Base-by-base conservation (phyloP, 2,797 vertebrate species). In the Chaetodon trifasciatus region DNA sequence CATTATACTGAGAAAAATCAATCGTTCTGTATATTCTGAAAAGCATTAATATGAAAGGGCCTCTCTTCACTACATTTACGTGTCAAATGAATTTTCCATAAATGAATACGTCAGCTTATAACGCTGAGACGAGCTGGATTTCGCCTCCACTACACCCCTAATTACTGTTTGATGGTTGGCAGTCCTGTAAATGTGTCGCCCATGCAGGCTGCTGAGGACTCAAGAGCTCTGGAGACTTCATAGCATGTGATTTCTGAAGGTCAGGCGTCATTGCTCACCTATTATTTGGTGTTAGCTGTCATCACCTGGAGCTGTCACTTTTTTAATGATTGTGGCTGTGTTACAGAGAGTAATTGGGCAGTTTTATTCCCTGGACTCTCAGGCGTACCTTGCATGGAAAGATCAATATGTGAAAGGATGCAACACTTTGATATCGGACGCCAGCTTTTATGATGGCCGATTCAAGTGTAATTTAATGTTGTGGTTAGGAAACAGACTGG, bases 91-190 rank as follows among this genome's bases (percentile, higher is more conserved):
- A 60, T 62, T 37, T 37, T n/a, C n/a, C 40, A 35, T 42, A 40
- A 73, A 73, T 58, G 50, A 23, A 16, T 44, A 32, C 19, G 35
- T 70, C 72, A 79, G 55, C 24, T 53, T 23, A 15, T 61, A 67
- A 58, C 55, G 23, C 58, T 35, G 53, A 49, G 55, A 61, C 16
- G 9, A 53, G 16, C 23, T 73, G 75, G 50, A 70, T 56, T 62
- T 40, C 50, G 21, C 39, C 50, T 37, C 56, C 40, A 15, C 62
- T 62, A 63, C 58, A 56, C 15, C n/a, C n/a, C 19, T 67, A 55
- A 76, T 75, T 74, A 66, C 64, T 68, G 82, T 77, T 72, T 76
- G 70, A 68, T 70, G 24, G 67, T 70, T 78, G 62, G 76, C 78
- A 67, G 46, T 3, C 13, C 15, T 32, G 28, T 13, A 10, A 28